These are phyloP conservation scores for Copsychus sechellarum DNA, from an alignment of 2,113 vertebrate species.

Conservation along the genomic window DNA sequence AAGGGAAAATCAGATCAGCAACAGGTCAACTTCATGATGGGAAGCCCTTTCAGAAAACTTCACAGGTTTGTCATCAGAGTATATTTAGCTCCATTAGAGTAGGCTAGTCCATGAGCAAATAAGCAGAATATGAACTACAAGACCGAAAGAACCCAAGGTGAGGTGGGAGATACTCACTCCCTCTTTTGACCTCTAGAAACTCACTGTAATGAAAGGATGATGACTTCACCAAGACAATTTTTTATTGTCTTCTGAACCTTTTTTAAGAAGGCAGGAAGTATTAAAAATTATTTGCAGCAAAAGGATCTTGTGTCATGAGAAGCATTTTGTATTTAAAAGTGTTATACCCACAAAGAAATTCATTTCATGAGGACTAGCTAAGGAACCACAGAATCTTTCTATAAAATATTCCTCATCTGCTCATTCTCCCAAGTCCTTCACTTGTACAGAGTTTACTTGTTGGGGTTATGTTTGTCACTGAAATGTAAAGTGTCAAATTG, in stretches of 20 bases:
- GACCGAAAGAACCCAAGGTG: neutral
- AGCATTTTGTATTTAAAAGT: neutral
- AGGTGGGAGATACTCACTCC: neutral
- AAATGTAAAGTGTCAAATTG: neutral
- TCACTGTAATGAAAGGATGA: neutral
- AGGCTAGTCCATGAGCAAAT: neutral
- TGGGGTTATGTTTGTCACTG: neutral
- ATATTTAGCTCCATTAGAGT: neutral
- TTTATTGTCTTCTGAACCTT: neutral
- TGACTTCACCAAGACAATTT: neutral
- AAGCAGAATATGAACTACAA: neutral
- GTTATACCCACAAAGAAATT: neutral
- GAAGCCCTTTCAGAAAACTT: neutral
- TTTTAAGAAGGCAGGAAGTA: neutral
- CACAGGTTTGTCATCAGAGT: neutral
- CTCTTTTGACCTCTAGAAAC: neutral
- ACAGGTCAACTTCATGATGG: neutral
- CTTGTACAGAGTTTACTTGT: rapidly evolving
- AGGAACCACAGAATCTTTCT: neutral
- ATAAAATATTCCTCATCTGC: neutral
- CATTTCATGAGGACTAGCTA: neutral
- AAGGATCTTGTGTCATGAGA: neutral
- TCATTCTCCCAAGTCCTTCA: neutral
- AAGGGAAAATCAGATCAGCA: neutral
- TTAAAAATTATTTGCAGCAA: neutral